Evolutionary conservation across 2,113 vertebrate species (phyloP), one percentile per base, ranked within the genome.

Genomic region (Onychostruthus taczanowskii): DNA sequence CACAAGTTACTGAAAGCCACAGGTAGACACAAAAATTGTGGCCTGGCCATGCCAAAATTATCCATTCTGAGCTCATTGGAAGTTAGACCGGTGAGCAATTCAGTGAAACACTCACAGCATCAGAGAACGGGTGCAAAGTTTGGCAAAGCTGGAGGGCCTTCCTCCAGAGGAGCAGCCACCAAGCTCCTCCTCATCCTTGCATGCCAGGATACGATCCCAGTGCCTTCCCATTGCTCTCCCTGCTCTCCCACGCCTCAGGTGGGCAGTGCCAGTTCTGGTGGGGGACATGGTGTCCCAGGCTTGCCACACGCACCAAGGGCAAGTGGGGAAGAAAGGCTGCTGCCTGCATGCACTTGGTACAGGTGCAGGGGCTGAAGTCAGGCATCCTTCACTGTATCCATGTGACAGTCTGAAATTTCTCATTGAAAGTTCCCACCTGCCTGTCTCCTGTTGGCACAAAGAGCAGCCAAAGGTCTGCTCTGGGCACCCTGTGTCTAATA

Each of bases 311-410:
- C 31, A 9, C 13, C 2, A 4, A 53, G 26, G 6, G 52, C 31
- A 13, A 26, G 33, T 1, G 3, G 14, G 41, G 30, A 21, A 26
- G 22, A 53, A 70, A 33, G 2, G 0, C 17, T 5, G 2, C 10
- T 24, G 28, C 15, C 16, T 16, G 8, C 11, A 10, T 6, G 12
- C 20, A 20, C 11, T 15, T 14, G 11, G 11, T 27, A 37, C 6
- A 55, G 35, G 7, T 16, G n/a, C n/a, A 70, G 50, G 27, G 39
- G 12, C 2, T 85, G 43, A 93, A 43, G 31, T 24, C 56, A 63
- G 43, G 26, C 13, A 18, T 58, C 13, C 0, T 24, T 47, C 62
- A 33, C 43, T 3, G 6, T 58, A 50, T 30, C 58, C 33, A 6
- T 10, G 15, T 31, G 15, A 30, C 5, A 83, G 26, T 20, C 33